phyloP scores from a whole-genome alignment of 2,113 vertebrate species.

The Kryptolebias marmoratus region DNA sequence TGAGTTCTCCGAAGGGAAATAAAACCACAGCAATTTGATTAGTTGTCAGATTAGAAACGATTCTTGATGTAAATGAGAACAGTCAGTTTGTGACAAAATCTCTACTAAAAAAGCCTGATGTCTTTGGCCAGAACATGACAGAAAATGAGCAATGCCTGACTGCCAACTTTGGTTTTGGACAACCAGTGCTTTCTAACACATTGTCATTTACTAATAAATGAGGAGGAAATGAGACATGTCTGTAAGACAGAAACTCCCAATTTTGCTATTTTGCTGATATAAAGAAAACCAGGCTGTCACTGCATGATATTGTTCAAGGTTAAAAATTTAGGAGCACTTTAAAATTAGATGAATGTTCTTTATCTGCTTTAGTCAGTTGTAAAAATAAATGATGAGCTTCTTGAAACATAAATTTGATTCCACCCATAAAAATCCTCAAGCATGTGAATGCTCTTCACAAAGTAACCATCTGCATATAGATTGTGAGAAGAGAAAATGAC shows the following conservation, averaged over 20 bases:
- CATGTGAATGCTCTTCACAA: conserved; percentile 2
- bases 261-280: neutral
- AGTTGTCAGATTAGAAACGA: conserved; percentile 19
- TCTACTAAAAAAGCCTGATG: conserved; percentile 4
- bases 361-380: neutral
- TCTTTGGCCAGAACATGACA: conserved; percentile 22
- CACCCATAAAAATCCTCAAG: conserved; percentile 2
- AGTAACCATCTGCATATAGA: conserved; percentile 16
- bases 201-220: conserved; percentile 12
- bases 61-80: conserved; percentile 35
- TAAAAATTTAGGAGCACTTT: conserved; percentile 1
- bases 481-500: conserved; percentile 16
- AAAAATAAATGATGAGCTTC: conserved; percentile 13
- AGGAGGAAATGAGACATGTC: neutral
- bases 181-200: neutral
- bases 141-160: conserved; percentile 28
- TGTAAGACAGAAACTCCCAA: neutral
- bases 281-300: neutral
- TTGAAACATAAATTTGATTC: conserved; percentile 8
- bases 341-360: conserved; percentile 1
- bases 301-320: conserved; percentile 1
- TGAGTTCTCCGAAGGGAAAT: neutral
- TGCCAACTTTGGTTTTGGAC: conserved; percentile 30
- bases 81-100: conserved; percentile 30
- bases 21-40: conserved; percentile 30